Conservation (phyloP, 2,113 vertebrate species). For the human (Homo sapiens) region DNA sequence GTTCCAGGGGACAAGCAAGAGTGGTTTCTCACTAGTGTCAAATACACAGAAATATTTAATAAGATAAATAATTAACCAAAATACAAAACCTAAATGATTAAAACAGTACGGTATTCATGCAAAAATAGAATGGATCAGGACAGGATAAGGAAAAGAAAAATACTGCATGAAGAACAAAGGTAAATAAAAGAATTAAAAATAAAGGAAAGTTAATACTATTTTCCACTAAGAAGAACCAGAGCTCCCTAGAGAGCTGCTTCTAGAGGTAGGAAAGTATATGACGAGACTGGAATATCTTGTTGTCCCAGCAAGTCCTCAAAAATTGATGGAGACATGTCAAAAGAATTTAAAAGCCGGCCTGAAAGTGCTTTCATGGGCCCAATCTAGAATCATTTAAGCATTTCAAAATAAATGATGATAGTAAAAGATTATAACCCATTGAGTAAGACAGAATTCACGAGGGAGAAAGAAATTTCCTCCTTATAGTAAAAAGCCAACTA, state of each 20-base stretch:
- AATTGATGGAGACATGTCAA: not conserved
- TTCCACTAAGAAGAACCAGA: not conserved
- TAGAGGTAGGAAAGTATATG: not conserved
- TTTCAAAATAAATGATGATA: not conserved
- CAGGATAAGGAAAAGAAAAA: not conserved
- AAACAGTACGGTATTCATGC: not conserved
- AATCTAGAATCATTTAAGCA: not conserved
- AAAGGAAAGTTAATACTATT: not conserved
- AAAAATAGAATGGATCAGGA: not conserved
- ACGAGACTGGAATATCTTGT: not conserved
- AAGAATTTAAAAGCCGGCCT: not conserved
- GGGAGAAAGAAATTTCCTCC: not conserved
- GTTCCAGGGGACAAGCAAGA: not conserved
- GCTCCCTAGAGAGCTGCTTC: not conserved
- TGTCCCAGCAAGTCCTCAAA: not conserved
- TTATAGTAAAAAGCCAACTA: not conserved
- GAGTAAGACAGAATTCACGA: not conserved
- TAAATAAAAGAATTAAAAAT: not conserved
- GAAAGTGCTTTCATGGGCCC: not conserved
- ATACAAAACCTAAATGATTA: not conserved
- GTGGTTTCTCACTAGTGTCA: not conserved
- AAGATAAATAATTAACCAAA: constrained; percentile 17
- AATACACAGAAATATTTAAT: not conserved
- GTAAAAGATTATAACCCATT: not conserved
- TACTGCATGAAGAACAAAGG: not conserved